phyloP scores from a whole-genome alignment of 2,113 vertebrate genomes.

The Puffinus mauretanicus region DNA sequence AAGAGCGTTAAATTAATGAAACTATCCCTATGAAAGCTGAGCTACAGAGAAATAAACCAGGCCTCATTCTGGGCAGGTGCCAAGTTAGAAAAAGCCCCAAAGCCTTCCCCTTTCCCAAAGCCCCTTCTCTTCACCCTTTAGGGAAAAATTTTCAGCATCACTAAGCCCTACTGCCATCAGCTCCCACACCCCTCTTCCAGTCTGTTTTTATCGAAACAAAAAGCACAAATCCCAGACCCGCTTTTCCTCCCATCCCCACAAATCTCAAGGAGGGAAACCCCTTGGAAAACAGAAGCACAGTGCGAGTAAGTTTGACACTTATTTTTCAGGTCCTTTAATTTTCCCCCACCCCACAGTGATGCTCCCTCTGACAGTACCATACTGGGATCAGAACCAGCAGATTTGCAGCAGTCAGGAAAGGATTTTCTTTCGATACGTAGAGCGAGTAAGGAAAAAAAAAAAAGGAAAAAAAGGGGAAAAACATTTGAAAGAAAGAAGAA shows the following conservation, averaged over 20 bases:
- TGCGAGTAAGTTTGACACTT: neutral
- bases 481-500: slow-evolving; percentile 10
- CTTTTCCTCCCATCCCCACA: neutral
- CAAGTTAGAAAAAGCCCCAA: slow-evolving; percentile 7
- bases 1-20: neutral
- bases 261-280: neutral
- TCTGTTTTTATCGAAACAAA: neutral
- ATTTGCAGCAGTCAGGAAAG: slow-evolving; percentile 44
- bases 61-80: neutral
- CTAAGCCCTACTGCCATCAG: neutral
- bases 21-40: slow-evolving; percentile 25
- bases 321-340: slow-evolving; percentile 16
- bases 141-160: neutral
- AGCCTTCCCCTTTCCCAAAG: neutral
- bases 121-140: neutral
- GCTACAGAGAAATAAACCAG: slow-evolving; percentile 35
- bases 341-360: slow-evolving; percentile 13
- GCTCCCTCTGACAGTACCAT: slow-evolving; percentile 41
- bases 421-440: neutral
- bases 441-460: neutral
- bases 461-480: neutral
- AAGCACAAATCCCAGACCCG: neutral
- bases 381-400: slow-evolving; percentile 47
- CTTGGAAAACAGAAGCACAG: slow-evolving; percentile 65
- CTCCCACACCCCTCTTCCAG: slow-evolving; percentile 5